Conservation (phyloP, 2,888 invertebrate species). For the Caenorhabditis sp. region DNA sequence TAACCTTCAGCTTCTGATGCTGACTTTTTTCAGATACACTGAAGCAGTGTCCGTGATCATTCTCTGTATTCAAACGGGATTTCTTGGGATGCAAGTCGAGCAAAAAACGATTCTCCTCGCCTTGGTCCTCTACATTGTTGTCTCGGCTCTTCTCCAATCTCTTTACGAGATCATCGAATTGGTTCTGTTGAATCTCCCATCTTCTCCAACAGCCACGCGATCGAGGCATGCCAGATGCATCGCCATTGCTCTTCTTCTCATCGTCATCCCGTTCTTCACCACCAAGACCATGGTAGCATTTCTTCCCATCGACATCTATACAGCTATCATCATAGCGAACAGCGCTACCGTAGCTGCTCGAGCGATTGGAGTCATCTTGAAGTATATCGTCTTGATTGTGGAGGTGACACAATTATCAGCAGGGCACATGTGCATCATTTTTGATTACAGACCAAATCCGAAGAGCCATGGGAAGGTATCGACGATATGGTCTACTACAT, state of each 20-base stretch:
- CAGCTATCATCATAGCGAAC: slow-evolving; percentile 85
- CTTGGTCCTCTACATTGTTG: slow-evolving; percentile 85
- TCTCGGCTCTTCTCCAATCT: slow-evolving; percentile 86
- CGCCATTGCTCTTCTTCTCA: slow-evolving; percentile 68
- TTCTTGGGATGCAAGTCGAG: slow-evolving; percentile 85
- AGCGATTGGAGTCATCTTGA: slow-evolving; percentile 85
- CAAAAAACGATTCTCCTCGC: slow-evolving; percentile 85
- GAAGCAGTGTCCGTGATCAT: slow-evolving; percentile 86
- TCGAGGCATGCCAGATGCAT: slow-evolving; percentile 75
- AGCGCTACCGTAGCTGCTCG: slow-evolving; percentile 85
- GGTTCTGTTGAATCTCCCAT: slow-evolving; percentile 85
- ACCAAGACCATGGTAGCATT: slow-evolving; percentile 68
- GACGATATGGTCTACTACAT: slow-evolving; percentile 86
- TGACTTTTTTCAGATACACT: slow-evolving; percentile 83
- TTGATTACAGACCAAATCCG: slow-evolving; percentile 72
- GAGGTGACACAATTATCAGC: slow-evolving; percentile 56
- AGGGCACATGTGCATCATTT: background rate
- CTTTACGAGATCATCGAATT: slow-evolving; percentile 86
- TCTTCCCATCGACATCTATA: slow-evolving; percentile 79
- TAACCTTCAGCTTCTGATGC: background rate
- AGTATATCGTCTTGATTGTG: slow-evolving; percentile 84
- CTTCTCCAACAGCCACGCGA: slow-evolving; percentile 78
- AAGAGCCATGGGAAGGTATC: slow-evolving; percentile 85
- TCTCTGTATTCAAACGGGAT: slow-evolving; percentile 85
- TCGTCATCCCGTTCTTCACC: slow-evolving; percentile 71